Conservation (phyloP, 2,888 invertebrate genomes). For the Ectemnius lituratus region DNA sequence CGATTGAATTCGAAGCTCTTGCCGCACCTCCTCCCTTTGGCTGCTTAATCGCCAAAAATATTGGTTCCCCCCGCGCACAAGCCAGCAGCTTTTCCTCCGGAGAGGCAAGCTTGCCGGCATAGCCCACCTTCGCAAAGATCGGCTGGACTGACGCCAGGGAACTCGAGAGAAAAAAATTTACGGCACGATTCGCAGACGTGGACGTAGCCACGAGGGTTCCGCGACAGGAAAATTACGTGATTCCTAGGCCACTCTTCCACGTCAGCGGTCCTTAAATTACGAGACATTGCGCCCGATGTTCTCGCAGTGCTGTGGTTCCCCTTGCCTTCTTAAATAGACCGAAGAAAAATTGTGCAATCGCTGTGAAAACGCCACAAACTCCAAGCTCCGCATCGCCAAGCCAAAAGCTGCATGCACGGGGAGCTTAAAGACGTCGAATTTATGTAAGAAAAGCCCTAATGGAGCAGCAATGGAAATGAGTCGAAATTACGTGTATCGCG, state of each 20-base stretch:
- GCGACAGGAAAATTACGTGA: constrained; percentile 53
- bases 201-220: neutral
- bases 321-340: too few relatives aligned
- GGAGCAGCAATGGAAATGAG: neutral
- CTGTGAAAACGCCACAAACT: constrained; percentile 8
- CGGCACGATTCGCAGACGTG: constrained; percentile 11
- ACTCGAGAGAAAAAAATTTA: constrained; percentile 46
- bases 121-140: constrained; percentile 31
- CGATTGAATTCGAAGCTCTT: constrained; percentile 67
- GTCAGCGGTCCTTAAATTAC: constrained; percentile 5
- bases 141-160: constrained; percentile 53
- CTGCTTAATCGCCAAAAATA: constrained; percentile 72
- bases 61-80: constrained; percentile 51
- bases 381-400: too few relatives aligned
- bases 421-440: too few relatives aligned
- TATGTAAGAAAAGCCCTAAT: neutral
- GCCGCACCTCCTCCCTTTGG: constrained; percentile 17
- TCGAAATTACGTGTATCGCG: neutral
- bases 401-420: too few relatives aligned
- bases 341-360: neutral
- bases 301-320: neutral
- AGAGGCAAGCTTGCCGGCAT: constrained; percentile 12
- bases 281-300: neutral
- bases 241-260: constrained; percentile 19
- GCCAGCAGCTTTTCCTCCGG: constrained; percentile 32